Base-by-base conservation (phyloP, 2,113 vertebrate genomes). In the Dipodomys ordii region DNA sequence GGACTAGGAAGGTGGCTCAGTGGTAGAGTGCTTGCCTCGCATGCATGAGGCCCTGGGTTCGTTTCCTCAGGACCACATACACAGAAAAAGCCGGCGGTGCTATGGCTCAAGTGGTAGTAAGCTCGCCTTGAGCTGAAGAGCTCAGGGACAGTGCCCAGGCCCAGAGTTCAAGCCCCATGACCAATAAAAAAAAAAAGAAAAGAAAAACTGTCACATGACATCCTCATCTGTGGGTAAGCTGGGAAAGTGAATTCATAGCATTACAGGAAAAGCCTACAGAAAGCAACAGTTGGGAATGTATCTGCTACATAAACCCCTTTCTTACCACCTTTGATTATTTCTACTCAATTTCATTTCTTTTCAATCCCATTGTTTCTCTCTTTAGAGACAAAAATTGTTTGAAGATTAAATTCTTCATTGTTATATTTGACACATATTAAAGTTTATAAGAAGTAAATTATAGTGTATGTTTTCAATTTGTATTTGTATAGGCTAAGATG, bases 371-470 rank as follows among this genome's bases (percentile, higher is more conserved):
- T 76, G 27, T 80, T 93, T 92, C 28, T 89, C 28, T 72, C 69
- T 30, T 60, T 87, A 88, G n/a, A 95, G 72, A 81, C 44, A 62
- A 92, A 94, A 57, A 30, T 74, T 83, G 4, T 76, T 85, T 78
- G 91, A 89, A 89, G 16, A 39, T 68, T 96, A 84, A 73, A 46
- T 65, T 88, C 16, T 81, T 80, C 12, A 28, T 39, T 93, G 16
- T 87, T 88, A 44, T 83, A 92, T 77, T 73, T 94, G 77, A 68
- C 68, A 87, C 44, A 73, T 88, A 67, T 64, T 94, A 62, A 90
- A 69, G 35, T 76, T 96, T 23, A 67, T 92, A 44, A 83, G 85
- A n/a, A 32, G 84, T 94, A 93, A 64, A 62, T 83, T 79, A 9
- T 18, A 83, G 25, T 72, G 85, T 79, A 83, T 28, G 16, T 77